phyloP scores from a whole-genome alignment of 2,113 vertebrate genomes.

The Mus musculus region GRCm39 chr12:33014501-33015000 shows the following conservation, averaged over 20 bases:
- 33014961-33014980: background rate
- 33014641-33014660: conserved; percentile 23
- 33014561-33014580: conserved; percentile 8
- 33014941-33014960: background rate
- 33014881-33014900: background rate
- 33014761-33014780: conserved; percentile 20
- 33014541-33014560: conserved; percentile 14
- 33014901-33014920: background rate
- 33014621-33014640: conserved; percentile 2
- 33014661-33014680: background rate
- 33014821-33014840: conserved; percentile 14
- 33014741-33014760: conserved; percentile 7
- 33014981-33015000: background rate
- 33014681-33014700: conserved; percentile 12
- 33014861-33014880: conserved; percentile 37
- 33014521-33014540: conserved; percentile 48
- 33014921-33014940: background rate
- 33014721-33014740: conserved; percentile 26
- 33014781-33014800: conserved; percentile 16
- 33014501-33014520: conserved; percentile 44
- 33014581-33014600: background rate
- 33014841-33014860: background rate
- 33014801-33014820: conserved; percentile 29
- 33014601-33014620: conserved; percentile 17
- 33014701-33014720: conserved; percentile 7